Conservation (phyloP, 2,797 vertebrate species). For the Tapirus indicus region DNA sequence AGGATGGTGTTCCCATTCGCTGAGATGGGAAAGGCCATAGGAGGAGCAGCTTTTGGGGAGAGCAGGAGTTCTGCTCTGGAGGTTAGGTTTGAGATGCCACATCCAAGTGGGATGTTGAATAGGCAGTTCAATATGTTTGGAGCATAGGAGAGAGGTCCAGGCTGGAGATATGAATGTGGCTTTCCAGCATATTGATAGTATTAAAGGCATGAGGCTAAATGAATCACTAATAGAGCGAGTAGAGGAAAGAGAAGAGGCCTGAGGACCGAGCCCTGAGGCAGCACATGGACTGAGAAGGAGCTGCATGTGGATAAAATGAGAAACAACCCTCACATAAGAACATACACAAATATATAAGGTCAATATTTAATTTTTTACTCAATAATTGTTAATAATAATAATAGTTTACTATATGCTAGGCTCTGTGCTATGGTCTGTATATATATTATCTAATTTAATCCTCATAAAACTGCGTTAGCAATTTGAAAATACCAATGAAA, state of each 20-base stretch:
- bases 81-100: not conserved
- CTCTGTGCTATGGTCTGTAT: not conserved
- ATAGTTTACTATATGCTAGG: not conserved
- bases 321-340: not conserved
- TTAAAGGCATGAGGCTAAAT: not conserved
- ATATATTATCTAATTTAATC: not conserved
- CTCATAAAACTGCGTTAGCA: not conserved
- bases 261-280: not conserved
- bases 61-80: not conserved
- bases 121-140: rapidly evolving
- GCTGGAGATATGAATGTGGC: not conserved
- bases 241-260: not conserved
- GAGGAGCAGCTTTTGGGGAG: not conserved
- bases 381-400: not conserved
- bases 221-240: too few relatives aligned
- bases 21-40: not conserved
- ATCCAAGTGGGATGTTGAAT: not conserved
- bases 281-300: not conserved
- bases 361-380: not conserved
- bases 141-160: not conserved
- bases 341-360: not conserved
- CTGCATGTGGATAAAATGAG: not conserved
- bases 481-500: constrained; percentile 22
- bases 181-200: not conserved
- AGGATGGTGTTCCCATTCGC: not conserved